Percentiles rank a stretch among this genome's conserved stretches.
These are phyloP conservation scores for Sebastes diaconus DNA, from an alignment of 2,797 vertebrate species.

Conservation along the genomic window DNA sequence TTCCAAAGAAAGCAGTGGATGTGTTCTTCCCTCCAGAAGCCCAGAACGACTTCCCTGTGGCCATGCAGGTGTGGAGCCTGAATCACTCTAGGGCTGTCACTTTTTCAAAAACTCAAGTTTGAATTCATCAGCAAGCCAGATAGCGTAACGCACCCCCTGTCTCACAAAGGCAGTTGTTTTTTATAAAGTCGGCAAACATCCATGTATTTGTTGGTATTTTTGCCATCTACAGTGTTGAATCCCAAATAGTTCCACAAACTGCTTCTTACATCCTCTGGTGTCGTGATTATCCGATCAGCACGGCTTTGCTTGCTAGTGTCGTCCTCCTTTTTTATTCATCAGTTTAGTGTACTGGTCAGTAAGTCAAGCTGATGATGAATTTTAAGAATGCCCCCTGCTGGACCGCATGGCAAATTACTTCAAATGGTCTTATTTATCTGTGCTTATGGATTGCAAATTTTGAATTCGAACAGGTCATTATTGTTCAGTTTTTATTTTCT, in stretches of 20 bases:
- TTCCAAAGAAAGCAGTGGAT: conserved; percentile 99
- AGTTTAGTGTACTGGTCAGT: neutral
- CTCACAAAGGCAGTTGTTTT: neutral
- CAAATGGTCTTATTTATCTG: neutral
- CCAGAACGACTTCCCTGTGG: conserved; percentile 98
- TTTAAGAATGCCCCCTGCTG: neutral
- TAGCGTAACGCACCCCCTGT: neutral
- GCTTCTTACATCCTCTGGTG: neutral
- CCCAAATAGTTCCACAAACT: neutral
- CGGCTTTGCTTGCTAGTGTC: neutral
- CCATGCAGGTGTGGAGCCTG: conserved; percentile 90
- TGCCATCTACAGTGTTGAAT: neutral
- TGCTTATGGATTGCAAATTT: neutral
- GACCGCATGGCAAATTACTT: neutral
- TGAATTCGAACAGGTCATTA: neutral
- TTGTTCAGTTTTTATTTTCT: neutral
- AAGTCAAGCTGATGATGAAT: neutral
- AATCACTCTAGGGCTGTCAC: neutral
- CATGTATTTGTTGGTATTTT: neutral
- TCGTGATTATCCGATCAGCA: neutral
- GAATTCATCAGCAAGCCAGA: neutral
- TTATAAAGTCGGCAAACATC: neutral
- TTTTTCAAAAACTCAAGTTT: neutral
- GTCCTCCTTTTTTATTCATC: neutral
- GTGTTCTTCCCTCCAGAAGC: conserved; percentile 99